Base-by-base conservation (phyloP, 2,797 vertebrate species). In the Aldrovandia affinis region DNA sequence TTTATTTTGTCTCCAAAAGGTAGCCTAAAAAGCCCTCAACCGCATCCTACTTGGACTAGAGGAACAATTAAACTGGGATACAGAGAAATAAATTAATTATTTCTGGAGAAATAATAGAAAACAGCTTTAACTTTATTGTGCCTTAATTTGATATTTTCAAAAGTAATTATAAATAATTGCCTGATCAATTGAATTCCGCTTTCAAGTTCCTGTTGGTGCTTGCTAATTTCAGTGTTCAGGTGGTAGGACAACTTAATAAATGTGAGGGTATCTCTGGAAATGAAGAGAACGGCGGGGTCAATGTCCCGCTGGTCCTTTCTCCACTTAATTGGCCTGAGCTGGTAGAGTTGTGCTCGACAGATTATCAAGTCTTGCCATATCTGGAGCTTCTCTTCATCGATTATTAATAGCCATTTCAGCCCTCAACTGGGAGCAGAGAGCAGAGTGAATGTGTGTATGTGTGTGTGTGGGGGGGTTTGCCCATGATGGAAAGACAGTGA, bases 301-400 rank as follows among this genome's bases (percentile, higher is more conserved):
- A 73, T 63, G 83, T 70, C 65, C 57, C 47, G 25, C 50, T 33
- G 57, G 36, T 89, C 94, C 93, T 90, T 91, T 94, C 92, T 93
- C 89, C 89, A 90, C 90, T 92, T 95, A 95, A 95, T 95, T 95
- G 93, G 93, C 92, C 89, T 12, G 84, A 90, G 92, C 90, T 92
- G 91, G 90, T 92, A n/a, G n/a, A 93, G 90, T 85, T 87, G 87
- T 82, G 87, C 91, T 90, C 93, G 92, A 93, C 92, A 94, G 92
- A 94, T 94, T 93, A 95, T 95, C 94, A 94, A 94, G 86, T 90
- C 91, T 80, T 91, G 88, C 89, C 88, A 90, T 92, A 88, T 90
- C 91, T 1, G 87, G 81, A 89, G 91, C 90, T 90, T 87, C 90
- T 92, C 89, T 90, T 92, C 90, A 89, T 93, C 92, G 93, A 93